Evolutionary conservation across 2,888 invertebrate species (phyloP).

Genomic region (Drosophila bunnanda): DNA sequence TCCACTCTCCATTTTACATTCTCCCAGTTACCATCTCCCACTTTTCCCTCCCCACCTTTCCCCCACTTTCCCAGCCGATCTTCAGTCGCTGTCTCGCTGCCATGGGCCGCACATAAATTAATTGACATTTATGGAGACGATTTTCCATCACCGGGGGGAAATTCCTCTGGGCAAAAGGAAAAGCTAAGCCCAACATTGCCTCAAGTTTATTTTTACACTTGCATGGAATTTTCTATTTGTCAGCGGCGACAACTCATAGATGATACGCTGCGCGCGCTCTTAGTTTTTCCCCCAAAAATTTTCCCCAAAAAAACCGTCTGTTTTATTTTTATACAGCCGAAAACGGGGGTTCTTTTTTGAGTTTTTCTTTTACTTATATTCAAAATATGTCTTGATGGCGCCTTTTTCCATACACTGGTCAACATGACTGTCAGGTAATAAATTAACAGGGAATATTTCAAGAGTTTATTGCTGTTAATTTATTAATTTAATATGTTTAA

Average conservation of each 20-base stretch:
- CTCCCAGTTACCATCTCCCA: constrained; percentile 1
- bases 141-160: constrained; percentile 42
- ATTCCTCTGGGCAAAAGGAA: constrained; percentile 36
- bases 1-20: constrained; percentile 11
- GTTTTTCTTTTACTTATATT: background rate
- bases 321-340: constrained; percentile 49
- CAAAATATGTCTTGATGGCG: constrained; percentile 10
- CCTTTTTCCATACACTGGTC: constrained; percentile 18
- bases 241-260: constrained; percentile 46
- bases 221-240: constrained; percentile 67
- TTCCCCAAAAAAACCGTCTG: constrained; percentile 23
- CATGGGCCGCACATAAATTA: constrained; percentile 71
- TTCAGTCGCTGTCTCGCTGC: constrained; percentile 47
- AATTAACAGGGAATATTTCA: background rate
- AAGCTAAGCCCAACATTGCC: constrained; percentile 36
- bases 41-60: background rate
- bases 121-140: constrained; percentile 65
- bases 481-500: background rate
- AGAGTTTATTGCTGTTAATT: background rate
- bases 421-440: constrained; percentile 5
- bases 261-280: constrained; percentile 15
- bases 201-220: constrained; percentile 63
- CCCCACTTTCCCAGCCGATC: constrained; percentile 10
- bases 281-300: constrained; percentile 11
- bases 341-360: constrained; percentile 36